phyloP scores from a whole-genome alignment of 2,113 vertebrate genomes.

The Python bivittatus region DNA sequence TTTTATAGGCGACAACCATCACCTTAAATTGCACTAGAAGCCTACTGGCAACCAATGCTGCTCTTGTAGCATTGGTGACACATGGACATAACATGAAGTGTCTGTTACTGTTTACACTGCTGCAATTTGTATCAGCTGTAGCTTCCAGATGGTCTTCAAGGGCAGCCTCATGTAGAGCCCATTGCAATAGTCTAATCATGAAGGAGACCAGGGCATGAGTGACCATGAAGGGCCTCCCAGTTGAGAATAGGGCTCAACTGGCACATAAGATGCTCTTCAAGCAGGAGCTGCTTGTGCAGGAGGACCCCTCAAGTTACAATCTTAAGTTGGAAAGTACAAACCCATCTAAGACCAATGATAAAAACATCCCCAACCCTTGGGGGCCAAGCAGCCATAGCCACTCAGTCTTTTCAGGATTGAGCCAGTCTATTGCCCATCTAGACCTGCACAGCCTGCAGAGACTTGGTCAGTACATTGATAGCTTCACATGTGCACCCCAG shows the following conservation, averaged over 20 bases:
- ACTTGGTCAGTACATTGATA: background rate
- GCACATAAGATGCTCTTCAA: background rate
- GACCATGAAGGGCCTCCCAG: background rate
- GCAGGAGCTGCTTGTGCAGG: background rate
- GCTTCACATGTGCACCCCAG: background rate
- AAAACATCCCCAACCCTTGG: background rate
- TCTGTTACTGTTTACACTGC: background rate
- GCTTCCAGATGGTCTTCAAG: background rate
- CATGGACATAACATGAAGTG: background rate
- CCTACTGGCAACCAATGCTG: background rate
- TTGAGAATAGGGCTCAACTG: background rate
- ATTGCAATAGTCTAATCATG: background rate
- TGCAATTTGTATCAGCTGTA: background rate
- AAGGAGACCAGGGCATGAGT: background rate
- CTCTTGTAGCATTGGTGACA: background rate
- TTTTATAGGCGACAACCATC: background rate
- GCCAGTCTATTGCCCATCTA: background rate
- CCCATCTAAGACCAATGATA: background rate
- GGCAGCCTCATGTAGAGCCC: background rate
- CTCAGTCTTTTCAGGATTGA: background rate
- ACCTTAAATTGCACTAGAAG: background rate
- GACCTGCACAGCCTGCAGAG: background rate
- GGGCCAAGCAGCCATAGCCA: background rate
- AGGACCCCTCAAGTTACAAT: background rate
- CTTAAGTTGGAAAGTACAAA: background rate